Evolutionary conservation across 1,140 invertebrate genomes (phyloP), one percentile per base, ranked within the genome.

Genomic region (Drosophila quadrilineata): DNA sequence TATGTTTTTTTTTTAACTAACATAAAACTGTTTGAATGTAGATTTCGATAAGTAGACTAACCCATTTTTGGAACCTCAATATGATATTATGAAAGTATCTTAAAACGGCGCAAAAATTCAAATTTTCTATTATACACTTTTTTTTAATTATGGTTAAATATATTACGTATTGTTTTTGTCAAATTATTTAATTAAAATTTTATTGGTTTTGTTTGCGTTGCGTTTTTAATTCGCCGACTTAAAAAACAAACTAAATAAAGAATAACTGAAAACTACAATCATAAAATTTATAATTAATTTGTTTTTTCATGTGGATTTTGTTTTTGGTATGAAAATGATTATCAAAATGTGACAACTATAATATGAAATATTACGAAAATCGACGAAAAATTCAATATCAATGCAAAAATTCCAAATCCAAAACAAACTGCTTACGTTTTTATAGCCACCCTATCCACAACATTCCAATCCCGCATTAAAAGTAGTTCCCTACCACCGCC

Each of bases 401-500:
- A n/a, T n/a, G n/a, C 33, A 70, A 43, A 76, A 69, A 53, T n/a
- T n/a, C n/a, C 10, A 31, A 66, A 65, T 35, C 56, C 22, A 14
- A 46, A 49, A 65, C 72, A 73, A 84, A 74, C 59, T 80, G 85
- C 75, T 86, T 80, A 80, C 77, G 79, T 80, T 88, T 69, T 91
- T 91, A 86, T 91, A 91, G 91, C 91, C 63, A 91, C 90, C 89
- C 85, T 91, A 79, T 88, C 88, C 82, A 90, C 91, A 79, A 89
- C 90, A 88, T 88, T 88, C 79, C 90, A 90, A 87, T 89, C 88
- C 85, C 90, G 91, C 85, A 90, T 90, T 80, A 91, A 91, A 90
- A 91, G 89, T 91, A 91, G 90, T 89, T 89, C 89, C 72, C 72
- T 87, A 68, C 80, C 88, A 80, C 76, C 87, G 72, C 77, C 87